These are phyloP conservation scores for Manis javanica DNA, from an alignment of 2,797 vertebrate species.

Conservation along the genomic window DNA sequence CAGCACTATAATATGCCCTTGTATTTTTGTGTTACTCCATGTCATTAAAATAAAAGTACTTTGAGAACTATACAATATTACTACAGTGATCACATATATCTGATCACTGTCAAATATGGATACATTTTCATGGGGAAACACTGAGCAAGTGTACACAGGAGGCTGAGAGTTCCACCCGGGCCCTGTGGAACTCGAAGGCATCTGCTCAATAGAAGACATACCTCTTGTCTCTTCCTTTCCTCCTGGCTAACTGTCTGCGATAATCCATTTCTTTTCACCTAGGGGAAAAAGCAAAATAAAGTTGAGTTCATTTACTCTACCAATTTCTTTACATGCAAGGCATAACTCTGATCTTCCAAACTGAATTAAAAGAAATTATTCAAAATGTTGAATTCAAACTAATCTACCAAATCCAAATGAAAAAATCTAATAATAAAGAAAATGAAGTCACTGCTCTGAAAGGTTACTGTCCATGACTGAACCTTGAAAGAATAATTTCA, in stretches of 20 bases:
- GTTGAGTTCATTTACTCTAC: background rate
- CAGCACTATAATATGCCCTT: background rate
- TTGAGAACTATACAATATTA: background rate
- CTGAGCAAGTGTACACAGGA: background rate
- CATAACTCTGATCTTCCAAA: background rate
- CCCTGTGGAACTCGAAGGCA: background rate
- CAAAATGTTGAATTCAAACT: background rate
- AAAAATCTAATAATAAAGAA: background rate
- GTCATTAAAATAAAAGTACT: background rate
- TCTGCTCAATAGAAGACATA: conserved; percentile 75
- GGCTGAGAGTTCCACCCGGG: background rate
- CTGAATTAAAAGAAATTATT: conserved; percentile 9
- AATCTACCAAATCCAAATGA: background rate
- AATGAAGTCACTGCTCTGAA: background rate
- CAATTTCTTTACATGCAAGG: background rate
- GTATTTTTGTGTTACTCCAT: background rate
- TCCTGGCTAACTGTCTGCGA: conserved; percentile 92
- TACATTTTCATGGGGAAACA: background rate
- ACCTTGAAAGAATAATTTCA: background rate
- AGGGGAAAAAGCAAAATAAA: background rate
- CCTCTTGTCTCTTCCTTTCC: conserved; percentile 97
- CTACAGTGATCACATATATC: background rate
- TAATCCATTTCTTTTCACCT: conserved; percentile 97
- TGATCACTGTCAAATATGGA: background rate
- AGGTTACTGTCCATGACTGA: background rate